Percentiles rank a stretch among this genome's conserved stretches.
phyloP scores from a whole-genome alignment of 1,140 invertebrate species.

The Sycobia sp. region DNA sequence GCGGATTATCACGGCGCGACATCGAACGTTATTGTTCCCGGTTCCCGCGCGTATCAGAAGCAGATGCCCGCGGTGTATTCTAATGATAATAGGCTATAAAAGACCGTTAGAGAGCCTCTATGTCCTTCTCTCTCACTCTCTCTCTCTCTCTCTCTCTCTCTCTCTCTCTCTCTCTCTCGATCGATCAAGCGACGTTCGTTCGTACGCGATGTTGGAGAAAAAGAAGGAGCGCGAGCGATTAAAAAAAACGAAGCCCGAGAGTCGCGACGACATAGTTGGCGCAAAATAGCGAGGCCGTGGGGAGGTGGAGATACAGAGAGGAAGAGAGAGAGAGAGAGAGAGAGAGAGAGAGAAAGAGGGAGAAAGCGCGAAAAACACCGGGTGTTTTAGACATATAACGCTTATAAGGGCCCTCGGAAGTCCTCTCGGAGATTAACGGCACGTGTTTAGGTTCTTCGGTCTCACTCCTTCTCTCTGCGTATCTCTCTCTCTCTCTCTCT shows the following conservation, averaged over 20 bases:
- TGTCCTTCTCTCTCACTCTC: constrained; percentile 39
- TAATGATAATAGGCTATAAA: constrained; percentile 39
- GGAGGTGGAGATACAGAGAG: neutral
- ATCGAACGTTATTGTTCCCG: too few species aligned
- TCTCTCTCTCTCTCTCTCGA: constrained; percentile 1
- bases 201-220: too few species aligned
- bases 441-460: constrained; percentile 52
- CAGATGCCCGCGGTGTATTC: too few species aligned
- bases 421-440: constrained; percentile 54
- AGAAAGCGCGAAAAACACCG: neutral
- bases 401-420: constrained; percentile 42
- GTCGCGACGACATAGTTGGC: constrained; percentile 19
- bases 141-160: constrained; percentile 11
- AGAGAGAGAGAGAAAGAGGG: neutral
- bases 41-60: too few species aligned
- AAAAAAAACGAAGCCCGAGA: too few species aligned
- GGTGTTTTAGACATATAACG: constrained; percentile 18
- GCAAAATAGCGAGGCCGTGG: constrained; percentile 10
- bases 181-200: too few species aligned
- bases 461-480: too few species aligned
- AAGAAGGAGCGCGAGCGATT: too few species aligned
- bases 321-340: neutral
- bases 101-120: constrained; percentile 52
- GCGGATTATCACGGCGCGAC: too few species aligned
- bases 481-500: too few species aligned